Base-by-base conservation (phyloP, 2,888 invertebrate species). In the Coenonympha arcania region DNA sequence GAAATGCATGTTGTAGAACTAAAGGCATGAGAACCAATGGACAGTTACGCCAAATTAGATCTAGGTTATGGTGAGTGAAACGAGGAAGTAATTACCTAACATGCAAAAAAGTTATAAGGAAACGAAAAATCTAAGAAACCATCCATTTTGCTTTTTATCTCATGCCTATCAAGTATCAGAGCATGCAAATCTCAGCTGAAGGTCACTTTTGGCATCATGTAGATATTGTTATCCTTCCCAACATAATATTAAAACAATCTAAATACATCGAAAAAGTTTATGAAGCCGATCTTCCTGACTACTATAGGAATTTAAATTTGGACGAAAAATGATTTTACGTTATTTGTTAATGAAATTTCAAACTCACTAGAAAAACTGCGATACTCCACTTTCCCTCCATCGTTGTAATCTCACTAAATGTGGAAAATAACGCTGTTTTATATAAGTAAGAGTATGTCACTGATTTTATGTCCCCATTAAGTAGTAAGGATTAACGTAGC, bases 281-380 rank as follows among this genome's bases (percentile, higher is more conserved):
- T n/a, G n/a, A n/a, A n/a, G n/a, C n/a, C n/a, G n/a, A n/a, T 24
- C 24, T 8, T 24, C 24, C 24, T 24, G 8, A 6, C 24, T 24
- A n/a, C n/a, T 24, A 8, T 8, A 24, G 6, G 6, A 2, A 24
- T 24, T 24, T 24, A 6, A 4, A 24, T 6, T 4, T n/a, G n/a
- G 6, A 8, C 3, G 6, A 6, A 6, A 5, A 9, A 24, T 24
- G 2, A 24, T 34, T 9, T 9, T 34, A 34, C 15, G 16, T 4
- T 34, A n/a, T n/a, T n/a, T n/a, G 11, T 44, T 33, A n/a, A 9
- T 43, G 16, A n/a, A 20, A 33, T 30, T 31, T 8, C 6, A 42
- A 3, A 71, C 73, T 73, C 62, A 78, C 79, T 9, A 76, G 36
- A 54, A 73, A 48, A 19, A 62, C 50, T 11, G 59, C 55, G 37